Conservation (phyloP, 2,113 vertebrate genomes). For the Pelodiscus sinensis region DNA sequence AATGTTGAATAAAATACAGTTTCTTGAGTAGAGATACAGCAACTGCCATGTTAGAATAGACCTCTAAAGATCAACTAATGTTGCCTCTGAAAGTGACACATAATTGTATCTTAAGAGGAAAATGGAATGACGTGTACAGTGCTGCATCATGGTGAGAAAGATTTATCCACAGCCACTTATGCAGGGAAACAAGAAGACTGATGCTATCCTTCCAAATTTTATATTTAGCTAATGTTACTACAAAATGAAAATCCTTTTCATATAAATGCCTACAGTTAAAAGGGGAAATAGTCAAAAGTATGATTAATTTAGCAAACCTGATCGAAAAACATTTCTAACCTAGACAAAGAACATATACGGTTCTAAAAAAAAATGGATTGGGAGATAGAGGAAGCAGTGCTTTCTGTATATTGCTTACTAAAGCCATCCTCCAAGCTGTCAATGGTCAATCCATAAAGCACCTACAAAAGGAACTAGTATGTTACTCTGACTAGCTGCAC, state of each 20-base stretch:
- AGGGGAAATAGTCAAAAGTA: background rate
- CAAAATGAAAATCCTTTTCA: background rate
- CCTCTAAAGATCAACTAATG: background rate
- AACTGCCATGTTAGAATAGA: background rate
- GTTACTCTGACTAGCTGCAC: conserved; percentile 34
- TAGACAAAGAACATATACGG: background rate
- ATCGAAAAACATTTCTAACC: background rate
- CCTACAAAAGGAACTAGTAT: background rate
- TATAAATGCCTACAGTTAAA: background rate
- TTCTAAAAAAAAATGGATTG: background rate
- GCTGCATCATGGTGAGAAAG: background rate
- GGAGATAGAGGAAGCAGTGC: background rate
- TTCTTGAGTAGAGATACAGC: background rate
- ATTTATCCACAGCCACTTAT: background rate
- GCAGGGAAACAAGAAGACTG: background rate
- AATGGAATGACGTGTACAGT: background rate
- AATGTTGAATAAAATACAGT: background rate
- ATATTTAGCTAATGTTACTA: background rate
- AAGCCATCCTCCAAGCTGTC: background rate
- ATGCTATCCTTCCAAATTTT: background rate
- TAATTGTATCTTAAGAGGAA: background rate
- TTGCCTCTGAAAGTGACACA: background rate
- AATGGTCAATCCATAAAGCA: background rate
- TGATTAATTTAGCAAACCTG: background rate
- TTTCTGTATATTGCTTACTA: background rate